These are phyloP conservation scores for Cynodonichthys magdalenae DNA, from an alignment of 2,797 vertebrate genomes.

Conservation along the genomic window DNA sequence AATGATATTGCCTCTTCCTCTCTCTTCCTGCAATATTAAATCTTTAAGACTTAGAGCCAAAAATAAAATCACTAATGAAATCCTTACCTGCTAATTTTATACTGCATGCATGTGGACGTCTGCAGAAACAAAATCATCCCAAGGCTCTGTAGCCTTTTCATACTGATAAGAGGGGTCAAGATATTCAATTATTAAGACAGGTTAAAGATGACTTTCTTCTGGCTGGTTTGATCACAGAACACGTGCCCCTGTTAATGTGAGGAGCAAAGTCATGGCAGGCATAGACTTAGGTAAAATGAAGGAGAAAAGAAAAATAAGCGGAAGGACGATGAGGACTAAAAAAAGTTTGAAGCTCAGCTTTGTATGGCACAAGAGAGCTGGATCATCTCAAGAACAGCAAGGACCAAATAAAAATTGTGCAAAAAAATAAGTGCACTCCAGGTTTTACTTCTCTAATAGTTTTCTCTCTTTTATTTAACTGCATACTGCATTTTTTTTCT, in stretches of 20 bases:
- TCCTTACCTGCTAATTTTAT: constrained; percentile 25
- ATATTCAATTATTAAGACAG: constrained; percentile 66
- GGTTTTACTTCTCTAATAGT: too few species aligned
- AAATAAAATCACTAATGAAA: constrained; percentile 32
- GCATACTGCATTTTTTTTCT: too few species aligned
- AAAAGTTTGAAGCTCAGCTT: constrained; percentile 58
- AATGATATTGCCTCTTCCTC: constrained; percentile 17
- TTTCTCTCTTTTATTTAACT: too few species aligned
- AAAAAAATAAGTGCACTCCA: too few species aligned
- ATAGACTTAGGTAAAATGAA: constrained; percentile 47
- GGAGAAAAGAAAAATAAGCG: constrained; percentile 56
- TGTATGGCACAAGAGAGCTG: constrained; percentile 57
- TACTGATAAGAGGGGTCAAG: constrained; percentile 47
- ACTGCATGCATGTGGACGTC: neutral
- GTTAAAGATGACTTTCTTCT: constrained; percentile 58
- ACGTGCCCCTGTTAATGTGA: constrained; percentile 62
- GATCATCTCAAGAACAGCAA: too few species aligned
- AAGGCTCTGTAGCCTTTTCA: constrained; percentile 22
- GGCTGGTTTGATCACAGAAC: constrained; percentile 63
- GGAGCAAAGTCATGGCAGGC: constrained; percentile 63
- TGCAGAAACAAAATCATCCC: constrained; percentile 37
- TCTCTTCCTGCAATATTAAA: constrained; percentile 50
- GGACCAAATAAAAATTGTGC: too few species aligned
- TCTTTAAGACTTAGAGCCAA: constrained; percentile 25
- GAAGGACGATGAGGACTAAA: constrained; percentile 60